phyloP scores from a whole-genome alignment of 1,140 invertebrate species.

The Dufourea novaeangliae region DNA sequence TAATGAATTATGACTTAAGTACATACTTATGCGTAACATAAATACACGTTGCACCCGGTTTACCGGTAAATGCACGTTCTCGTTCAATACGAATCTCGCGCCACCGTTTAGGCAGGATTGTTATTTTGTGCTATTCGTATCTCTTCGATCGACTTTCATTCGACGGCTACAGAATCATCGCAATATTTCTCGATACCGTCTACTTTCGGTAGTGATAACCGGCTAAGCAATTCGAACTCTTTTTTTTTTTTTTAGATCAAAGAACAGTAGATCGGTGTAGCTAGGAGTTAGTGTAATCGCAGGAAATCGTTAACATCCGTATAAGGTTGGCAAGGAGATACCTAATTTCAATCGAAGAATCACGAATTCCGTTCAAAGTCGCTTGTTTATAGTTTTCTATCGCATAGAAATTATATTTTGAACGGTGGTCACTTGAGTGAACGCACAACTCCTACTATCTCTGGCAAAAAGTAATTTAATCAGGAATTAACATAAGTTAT shows the following conservation, averaged over 20 bases:
- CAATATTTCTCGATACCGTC: neutral
- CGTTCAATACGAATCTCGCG: slow-evolving; percentile 20
- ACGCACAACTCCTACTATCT: neutral
- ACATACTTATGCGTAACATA: slow-evolving; percentile 57
- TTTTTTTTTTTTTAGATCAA: neutral
- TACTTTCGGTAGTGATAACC: neutral
- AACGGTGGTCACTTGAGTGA: neutral
- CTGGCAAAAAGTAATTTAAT: neutral
- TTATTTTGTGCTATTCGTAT: slow-evolving; percentile 51
- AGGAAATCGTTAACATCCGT: neutral
- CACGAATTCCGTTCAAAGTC: neutral
- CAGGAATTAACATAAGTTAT: no score
- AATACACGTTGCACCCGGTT: slow-evolving; percentile 36
- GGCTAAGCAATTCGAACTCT: neutral
- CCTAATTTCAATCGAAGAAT: slow-evolving; percentile 7
- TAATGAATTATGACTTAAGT: slow-evolving; percentile 61
- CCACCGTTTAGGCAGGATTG: slow-evolving; percentile 35
- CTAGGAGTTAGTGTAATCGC: neutral
- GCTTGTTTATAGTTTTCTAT: neutral
- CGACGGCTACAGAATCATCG: neutral
- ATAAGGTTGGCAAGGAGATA: neutral
- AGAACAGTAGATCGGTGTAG: neutral
- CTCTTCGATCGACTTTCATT: slow-evolving; percentile 17
- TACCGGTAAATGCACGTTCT: neutral
- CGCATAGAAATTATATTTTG: neutral